These are phyloP conservation scores for Dryomyza anilis DNA, from an alignment of 2,888 invertebrate genomes.

Conservation along the genomic window DNA sequence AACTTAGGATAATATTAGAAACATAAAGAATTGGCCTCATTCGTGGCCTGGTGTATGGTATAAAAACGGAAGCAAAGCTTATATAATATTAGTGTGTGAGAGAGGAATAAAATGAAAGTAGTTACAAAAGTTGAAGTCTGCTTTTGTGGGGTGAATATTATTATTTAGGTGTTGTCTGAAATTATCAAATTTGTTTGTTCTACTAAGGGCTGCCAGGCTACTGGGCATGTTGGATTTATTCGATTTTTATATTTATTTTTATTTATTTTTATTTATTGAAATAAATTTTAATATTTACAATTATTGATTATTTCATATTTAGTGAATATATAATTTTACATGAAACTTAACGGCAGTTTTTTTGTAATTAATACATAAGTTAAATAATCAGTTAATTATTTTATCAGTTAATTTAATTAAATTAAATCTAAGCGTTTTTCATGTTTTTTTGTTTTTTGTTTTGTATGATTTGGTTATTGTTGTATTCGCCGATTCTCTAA, in stretches of 20 bases:
- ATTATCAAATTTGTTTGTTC: neutral
- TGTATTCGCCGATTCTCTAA: conserved; percentile 24
- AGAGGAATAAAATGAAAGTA: neutral
- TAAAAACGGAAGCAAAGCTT: neutral
- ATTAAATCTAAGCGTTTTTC: conserved; percentile 20
- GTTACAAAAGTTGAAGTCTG: conserved; percentile 17
- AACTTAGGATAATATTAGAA: too few relatives aligned
- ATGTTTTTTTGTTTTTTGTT: conserved; percentile 6
- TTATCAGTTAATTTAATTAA: too few relatives aligned
- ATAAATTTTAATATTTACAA: conserved; percentile 31
- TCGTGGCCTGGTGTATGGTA: too few relatives aligned
- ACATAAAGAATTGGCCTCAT: too few relatives aligned
- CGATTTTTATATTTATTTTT: too few relatives aligned
- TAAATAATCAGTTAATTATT: conserved; percentile 34
- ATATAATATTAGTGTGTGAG: neutral
- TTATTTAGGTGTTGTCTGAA: neutral
- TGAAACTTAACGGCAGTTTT: conserved; percentile 45
- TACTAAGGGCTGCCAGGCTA: too few relatives aligned
- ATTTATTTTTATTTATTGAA: conserved; percentile 14
- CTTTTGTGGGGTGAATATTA: neutral
- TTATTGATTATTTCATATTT: conserved; percentile 26
- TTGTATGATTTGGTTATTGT: conserved; percentile 24
- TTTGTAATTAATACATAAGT: conserved; percentile 10
- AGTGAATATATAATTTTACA: conserved; percentile 21
- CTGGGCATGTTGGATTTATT: too few relatives aligned